Conservation (phyloP, 1,140 invertebrate genomes). For the Papilio machaon region DNA sequence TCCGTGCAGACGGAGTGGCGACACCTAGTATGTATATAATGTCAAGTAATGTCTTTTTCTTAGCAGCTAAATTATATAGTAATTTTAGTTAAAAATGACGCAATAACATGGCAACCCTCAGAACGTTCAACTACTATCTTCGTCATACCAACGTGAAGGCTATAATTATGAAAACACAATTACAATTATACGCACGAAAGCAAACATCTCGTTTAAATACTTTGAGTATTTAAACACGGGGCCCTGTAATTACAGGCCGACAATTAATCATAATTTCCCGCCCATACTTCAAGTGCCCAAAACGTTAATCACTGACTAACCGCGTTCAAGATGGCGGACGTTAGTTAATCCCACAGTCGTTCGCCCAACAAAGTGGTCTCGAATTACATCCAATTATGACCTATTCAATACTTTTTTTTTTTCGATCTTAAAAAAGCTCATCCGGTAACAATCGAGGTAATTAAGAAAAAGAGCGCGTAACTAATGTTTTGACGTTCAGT, state of each 20-base stretch:
- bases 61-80: too few species aligned
- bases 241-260: constrained; percentile 46
- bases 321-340: constrained; percentile 71
- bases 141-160: background rate
- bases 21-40: too few species aligned
- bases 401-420: constrained; percentile 77
- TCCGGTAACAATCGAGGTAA: constrained; percentile 72
- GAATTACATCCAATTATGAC: constrained; percentile 80
- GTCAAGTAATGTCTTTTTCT: too few species aligned
- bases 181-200: constrained; percentile 35
- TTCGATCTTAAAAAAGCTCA: constrained; percentile 68
- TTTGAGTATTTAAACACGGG: constrained; percentile 39
- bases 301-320: constrained; percentile 72
- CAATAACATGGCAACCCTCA: constrained; percentile 14
- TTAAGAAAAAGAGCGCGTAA: constrained; percentile 77
- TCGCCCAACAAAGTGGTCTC: constrained; percentile 74
- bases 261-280: constrained; percentile 72
- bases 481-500: constrained; percentile 70
- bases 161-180: constrained; percentile 30
- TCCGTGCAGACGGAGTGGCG: too few species aligned
- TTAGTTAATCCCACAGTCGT: constrained; percentile 67
- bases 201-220: constrained; percentile 35
- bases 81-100: background rate
- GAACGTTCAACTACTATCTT: constrained; percentile 5
- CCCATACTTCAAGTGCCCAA: constrained; percentile 49